These are phyloP conservation scores for Dolomedes plantarius DNA, from an alignment of 2,888 invertebrate species.

Conservation along the genomic window DNA sequence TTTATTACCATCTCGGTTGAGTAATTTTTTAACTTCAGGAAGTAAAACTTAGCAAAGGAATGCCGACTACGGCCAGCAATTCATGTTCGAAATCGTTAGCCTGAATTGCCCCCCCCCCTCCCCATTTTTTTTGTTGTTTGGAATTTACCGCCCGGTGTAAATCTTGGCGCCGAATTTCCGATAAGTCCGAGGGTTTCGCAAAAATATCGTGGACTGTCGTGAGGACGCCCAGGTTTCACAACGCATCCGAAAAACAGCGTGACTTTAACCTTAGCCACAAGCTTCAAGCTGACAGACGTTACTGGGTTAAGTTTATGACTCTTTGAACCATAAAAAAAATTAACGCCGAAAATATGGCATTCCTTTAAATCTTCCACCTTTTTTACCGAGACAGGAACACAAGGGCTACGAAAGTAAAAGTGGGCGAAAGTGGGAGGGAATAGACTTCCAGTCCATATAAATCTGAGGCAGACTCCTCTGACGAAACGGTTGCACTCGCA, in stretches of 20 bases:
- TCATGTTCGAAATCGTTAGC: slow-evolving; percentile 17
- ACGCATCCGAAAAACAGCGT: not conserved
- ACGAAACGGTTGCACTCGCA: slow-evolving; percentile 18
- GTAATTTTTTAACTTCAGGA: slow-evolving; percentile 30
- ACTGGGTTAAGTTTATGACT: slow-evolving; percentile 20
- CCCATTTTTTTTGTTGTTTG: too few species aligned
- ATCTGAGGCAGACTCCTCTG: slow-evolving; percentile 28
- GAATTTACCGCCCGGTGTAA: slow-evolving; percentile 20
- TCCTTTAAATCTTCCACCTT: slow-evolving; percentile 23
- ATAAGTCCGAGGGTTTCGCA: slow-evolving; percentile 5
- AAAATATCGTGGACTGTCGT: not conserved
- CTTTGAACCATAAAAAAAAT: slow-evolving; percentile 4
- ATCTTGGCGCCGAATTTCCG: slow-evolving; percentile 8
- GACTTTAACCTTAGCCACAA: not conserved
- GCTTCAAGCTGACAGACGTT: not conserved
- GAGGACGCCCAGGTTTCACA: not conserved
- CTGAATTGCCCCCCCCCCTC: not conserved
- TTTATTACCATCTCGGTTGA: slow-evolving; percentile 11
- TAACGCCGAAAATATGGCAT: slow-evolving; percentile 23
- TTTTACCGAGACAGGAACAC: not conserved
- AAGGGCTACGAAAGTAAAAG: slow-evolving; percentile 8
- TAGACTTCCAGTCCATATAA: slow-evolving; percentile 22
- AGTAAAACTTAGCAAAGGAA: not conserved
- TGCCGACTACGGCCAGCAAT: not conserved
- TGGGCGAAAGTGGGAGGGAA: slow-evolving; percentile 20